Evolutionary conservation across 2,797 vertebrate species (phyloP).

Genomic region (Pelodytes ibericus): DNA sequence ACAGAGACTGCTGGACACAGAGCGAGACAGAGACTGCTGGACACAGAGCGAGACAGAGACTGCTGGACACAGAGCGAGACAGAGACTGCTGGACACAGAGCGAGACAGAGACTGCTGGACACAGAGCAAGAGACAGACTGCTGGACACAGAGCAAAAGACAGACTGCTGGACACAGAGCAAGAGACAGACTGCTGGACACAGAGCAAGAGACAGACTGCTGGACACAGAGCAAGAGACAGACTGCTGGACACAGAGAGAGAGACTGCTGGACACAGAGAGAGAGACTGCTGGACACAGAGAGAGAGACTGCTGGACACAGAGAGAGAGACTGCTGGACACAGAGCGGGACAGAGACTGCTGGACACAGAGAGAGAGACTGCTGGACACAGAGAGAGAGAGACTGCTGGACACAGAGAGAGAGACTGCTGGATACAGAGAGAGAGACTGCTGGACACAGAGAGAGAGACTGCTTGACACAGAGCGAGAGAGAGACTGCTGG

Average conservation of each 20-base stretch:
- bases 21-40: background rate
- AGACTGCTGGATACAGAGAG: background rate
- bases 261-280: background rate
- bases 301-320: background rate
- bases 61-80: too few relatives aligned
- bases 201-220: background rate
- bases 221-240: background rate
- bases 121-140: too few relatives aligned
- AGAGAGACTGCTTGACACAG: background rate
- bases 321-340: too few relatives aligned
- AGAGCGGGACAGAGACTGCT: background rate
- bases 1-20: background rate
- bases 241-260: background rate
- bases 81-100: background rate
- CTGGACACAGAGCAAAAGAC: background rate
- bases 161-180: too few relatives aligned
- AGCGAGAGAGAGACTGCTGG: background rate
- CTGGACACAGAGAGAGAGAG: background rate
- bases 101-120: background rate
- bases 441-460: background rate
- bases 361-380: background rate
- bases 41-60: too few relatives aligned
- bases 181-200: too few relatives aligned
- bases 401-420: background rate
- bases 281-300: background rate